Evolutionary conservation across 2,888 invertebrate genomes (phyloP), one percentile per base, ranked within the genome.

Genomic region (Nymphalis urticae): DNA sequence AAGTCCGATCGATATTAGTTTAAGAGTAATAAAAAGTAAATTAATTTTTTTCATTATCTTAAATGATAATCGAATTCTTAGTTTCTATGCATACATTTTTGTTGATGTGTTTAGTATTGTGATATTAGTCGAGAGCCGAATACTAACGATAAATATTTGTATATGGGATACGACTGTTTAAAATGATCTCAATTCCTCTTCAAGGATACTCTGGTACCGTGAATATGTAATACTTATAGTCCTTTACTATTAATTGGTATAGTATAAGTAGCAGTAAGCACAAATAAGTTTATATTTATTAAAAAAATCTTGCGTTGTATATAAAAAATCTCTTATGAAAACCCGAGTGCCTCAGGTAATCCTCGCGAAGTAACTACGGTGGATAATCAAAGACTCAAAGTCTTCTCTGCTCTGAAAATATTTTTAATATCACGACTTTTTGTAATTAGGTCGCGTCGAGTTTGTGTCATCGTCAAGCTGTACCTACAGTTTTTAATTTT

Each of bases 391-490:
- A 64, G 65, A 62, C 48, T 65, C 65, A 64, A 66, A 66, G 69
- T 69, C 60, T 69, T 69, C 63, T 47, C 63, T 56, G 61, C 66
- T 66, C 48, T 51, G 69, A 69, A 64, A 71, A 71, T 71, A 69
- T 69, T 71, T 72, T 69, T 67, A 67, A 72, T 65, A 67, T 66
- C 64, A 60, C 66, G 61, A 66, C 64, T 65, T 69, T 72, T 65
- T 59, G 65, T 68, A 70, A 72, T 72, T 70, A 72, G 72, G 70
- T 68, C 70, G 59, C 48, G 64, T 65, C 65, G 64, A 70, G 64
- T 60, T 56, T 48, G 21, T 63, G 59, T 48, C 62, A 62, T 50
- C 59, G 66, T 59, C 47, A 53, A 65, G 62, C 67, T 51, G 67
- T 69, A 67, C 27, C 27, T 32, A 6, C 47, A 62, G 58, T 60